These are phyloP conservation scores for Benthosema pterotum DNA, from an alignment of 2,797 vertebrate species.

Conservation along the genomic window DNA sequence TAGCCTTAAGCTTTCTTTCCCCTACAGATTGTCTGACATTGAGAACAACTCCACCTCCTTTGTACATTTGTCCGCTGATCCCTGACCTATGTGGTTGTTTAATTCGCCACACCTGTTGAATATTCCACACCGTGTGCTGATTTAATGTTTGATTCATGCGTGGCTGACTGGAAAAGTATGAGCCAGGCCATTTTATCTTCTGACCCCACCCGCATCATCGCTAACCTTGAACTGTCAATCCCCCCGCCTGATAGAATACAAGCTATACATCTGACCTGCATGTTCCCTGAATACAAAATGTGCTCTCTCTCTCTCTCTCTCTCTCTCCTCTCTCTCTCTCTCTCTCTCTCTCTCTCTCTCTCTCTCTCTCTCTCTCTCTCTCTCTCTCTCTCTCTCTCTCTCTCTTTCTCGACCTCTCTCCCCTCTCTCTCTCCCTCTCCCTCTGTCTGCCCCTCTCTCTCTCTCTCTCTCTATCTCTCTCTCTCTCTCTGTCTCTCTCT, in stretches of 20 bases:
- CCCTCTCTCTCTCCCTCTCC: slow-evolving; percentile 7
- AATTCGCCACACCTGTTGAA: slow-evolving; percentile 68
- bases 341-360: slow-evolving; percentile 7
- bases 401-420: no score
- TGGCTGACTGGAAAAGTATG: slow-evolving; percentile 29
- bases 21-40: slow-evolving; percentile 9
- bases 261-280: slow-evolving; percentile 22
- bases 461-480: slow-evolving; percentile 5
- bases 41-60: slow-evolving; percentile 50
- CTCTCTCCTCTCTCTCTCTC: slow-evolving; percentile 8
- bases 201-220: slow-evolving; percentile 13
- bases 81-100: slow-evolving; percentile 70
- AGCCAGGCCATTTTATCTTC: slow-evolving; percentile 28
- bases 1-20: no score
- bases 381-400: not conserved
- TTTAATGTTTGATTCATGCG: slow-evolving; percentile 77
- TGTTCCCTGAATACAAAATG: no score
- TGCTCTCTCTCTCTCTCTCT: slow-evolving; percentile 7
- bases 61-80: slow-evolving; percentile 60
- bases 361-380: not conserved
- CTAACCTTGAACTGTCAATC: slow-evolving; percentile 12
- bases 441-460: not conserved
- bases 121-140: slow-evolving; percentile 60
- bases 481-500: slow-evolving; percentile 7
- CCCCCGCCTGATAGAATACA: not conserved